Base-by-base conservation (phyloP, 2,797 vertebrate species). In the Squalus acanthias region DNA sequence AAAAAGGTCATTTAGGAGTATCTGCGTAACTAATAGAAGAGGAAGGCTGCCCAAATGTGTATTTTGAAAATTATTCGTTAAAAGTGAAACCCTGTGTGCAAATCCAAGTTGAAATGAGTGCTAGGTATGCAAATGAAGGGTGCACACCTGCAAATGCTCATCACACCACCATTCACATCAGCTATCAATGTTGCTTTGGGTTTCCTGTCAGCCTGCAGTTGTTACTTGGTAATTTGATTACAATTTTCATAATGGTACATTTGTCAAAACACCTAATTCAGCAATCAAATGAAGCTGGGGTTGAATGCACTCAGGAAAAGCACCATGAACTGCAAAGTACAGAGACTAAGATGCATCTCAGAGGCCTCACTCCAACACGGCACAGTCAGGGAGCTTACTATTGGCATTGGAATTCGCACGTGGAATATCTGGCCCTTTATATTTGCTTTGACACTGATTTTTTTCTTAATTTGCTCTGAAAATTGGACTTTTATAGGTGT, bases 61-160 rank as follows among this genome's bases (percentile, higher is more conserved):
- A 92, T 92, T 65, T 29, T 3, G 10, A 60, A 33, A 92, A 92
- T n/a, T 65, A 92, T 92, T 60, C 33, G 33, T 22, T 6, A n/a
- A 63, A 92, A 20, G 60, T 20, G 17, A 92, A 92, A 92, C 22
- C n/a, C 53, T 79, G 33, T 1, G 39, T 96, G 96, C 79, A 96
- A 96, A 96, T 96, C 76, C 24, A 29, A 96, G 63, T 60, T 96
- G 79, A 96, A 67, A 88, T 20, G 39, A 53, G 20, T 87, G 57
- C 6, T 79, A 69, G 74, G 74, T 96, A 85, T 46, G 60, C 74
- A 85, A 46, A 65, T 85, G 8, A 63, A 96, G 96, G 12, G 20
- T 87, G 74, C 74, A 46, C 79, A 96, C 79, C 89, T 92, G 60
- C 60, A 92, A 63, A n/a, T 33, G 29, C 60, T 92, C 17, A 65